Percentiles rank a stretch among this genome's conserved stretches.
phyloP scores from a whole-genome alignment of 2,888 invertebrate species.

The Selenia dentaria region DNA sequence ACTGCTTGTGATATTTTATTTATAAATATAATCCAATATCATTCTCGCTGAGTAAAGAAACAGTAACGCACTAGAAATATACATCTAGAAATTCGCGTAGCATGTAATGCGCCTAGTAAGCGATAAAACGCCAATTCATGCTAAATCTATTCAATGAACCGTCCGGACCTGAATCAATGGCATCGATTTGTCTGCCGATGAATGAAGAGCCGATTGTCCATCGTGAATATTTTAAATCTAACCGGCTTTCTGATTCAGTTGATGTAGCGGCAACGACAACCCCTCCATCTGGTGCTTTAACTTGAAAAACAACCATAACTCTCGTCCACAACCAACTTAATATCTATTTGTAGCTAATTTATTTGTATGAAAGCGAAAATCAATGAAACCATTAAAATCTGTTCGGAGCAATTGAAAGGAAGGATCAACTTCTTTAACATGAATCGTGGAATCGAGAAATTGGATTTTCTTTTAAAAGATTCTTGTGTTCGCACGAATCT shows the following conservation, averaged over 20 bases:
- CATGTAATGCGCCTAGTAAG: not conserved
- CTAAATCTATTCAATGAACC: slow-evolving; percentile 14
- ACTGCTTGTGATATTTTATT: slow-evolving; percentile 29
- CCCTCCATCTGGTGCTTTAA: slow-evolving; percentile 10
- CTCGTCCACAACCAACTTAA: slow-evolving; percentile 8
- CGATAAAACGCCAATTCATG: slow-evolving; percentile 10
- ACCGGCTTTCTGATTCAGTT: slow-evolving; percentile 2
- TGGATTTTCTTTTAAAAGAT: slow-evolving; percentile 41
- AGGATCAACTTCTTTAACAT: slow-evolving; percentile 48
- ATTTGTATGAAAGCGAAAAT: slow-evolving; percentile 30
- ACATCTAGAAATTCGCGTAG: not conserved
- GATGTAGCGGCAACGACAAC: slow-evolving; percentile 7
- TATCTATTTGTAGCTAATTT: slow-evolving; percentile 18
- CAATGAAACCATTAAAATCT: slow-evolving; percentile 37
- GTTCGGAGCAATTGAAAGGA: slow-evolving; percentile 36
- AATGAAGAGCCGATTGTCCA: slow-evolving; percentile 17
- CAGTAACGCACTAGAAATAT: not conserved
- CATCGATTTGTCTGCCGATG: slow-evolving; percentile 16
- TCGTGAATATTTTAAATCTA: slow-evolving; percentile 20
- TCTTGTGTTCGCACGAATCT: slow-evolving; percentile 35
- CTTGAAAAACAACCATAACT: slow-evolving; percentile 7
- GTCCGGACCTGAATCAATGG: slow-evolving; percentile 4
- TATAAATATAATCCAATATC: slow-evolving; percentile 5
- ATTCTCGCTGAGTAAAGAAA: not conserved
- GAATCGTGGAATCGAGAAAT: slow-evolving; percentile 43